Evolutionary conservation across 2,113 vertebrate genomes (phyloP), one percentile per base, ranked within the genome.

Genomic region (Corvus cornix): DNA sequence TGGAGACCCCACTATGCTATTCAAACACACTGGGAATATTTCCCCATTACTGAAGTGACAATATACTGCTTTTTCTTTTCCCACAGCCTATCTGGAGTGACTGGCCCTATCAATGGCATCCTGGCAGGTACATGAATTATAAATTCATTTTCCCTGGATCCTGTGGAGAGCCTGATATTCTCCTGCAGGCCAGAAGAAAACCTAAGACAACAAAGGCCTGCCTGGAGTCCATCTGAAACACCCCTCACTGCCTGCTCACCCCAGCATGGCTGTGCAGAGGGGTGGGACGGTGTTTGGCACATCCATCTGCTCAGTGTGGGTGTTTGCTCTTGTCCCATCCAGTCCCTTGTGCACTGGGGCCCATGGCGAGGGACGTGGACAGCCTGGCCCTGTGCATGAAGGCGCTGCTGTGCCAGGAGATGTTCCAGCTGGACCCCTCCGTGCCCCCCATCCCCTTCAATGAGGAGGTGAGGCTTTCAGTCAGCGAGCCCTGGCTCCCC

Each of bases 391-490:
- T 99, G 58, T 99, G 97, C 75, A 98, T 99, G 98, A 97, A 97
- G 97, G 99, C 99, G 0, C 93, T 99, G 90, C 98, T 99, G 23
- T 98, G 98, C 35, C 95, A 98, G 46, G 97, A 99, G 91, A 98
- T 99, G 99, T 99, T 99, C 95, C 89, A 35, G 22, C 95, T 99
- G 97, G 99, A 99, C 82, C 98, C 99, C 90, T 98, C 97, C 0
- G 97, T 99, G 58, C 99, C 99, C 13, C 99, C 99, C 0, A 16
- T 99, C 46, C 98, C 98, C 62, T 99, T 99, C 59, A 94, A 98
- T 10, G 89, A 97, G 75, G 73, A 98, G 97, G 98, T 99, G 84
- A 96, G 94, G 30, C 15, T n/a, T 76, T 28, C 72, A 8, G 3
- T 62, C 26, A 31, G 51, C 21, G 39, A 67, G 16, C 10, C 23